Evolutionary conservation across 1,140 invertebrate genomes (phyloP).

Genomic region (Chionoecetes opilio): DNA sequence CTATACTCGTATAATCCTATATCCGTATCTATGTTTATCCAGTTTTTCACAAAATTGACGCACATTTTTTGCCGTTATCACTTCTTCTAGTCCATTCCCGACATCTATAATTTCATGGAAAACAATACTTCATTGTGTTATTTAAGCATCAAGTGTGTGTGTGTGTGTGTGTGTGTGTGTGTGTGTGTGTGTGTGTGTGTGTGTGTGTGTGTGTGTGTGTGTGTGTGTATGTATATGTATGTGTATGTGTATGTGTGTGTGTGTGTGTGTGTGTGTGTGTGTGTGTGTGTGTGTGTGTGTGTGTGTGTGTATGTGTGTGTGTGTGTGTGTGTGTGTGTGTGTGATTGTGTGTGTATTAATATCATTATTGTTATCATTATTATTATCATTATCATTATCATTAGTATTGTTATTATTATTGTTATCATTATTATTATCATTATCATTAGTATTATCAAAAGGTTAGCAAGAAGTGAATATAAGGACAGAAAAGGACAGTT

Average conservation of each 20-base stretch:
- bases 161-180: conserved; percentile 32
- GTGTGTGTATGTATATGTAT: neutral
- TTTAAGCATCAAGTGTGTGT: neutral
- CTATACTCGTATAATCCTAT: too few species aligned
- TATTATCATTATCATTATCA: neutral
- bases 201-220: neutral
- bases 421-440: neutral
- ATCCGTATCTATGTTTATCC: too few species aligned
- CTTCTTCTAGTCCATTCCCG: too few species aligned
- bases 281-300: conserved; percentile 23
- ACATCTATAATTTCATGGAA: neutral
- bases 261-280: neutral
- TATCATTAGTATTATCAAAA: too few species aligned
- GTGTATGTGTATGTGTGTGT: conserved; percentile 4
- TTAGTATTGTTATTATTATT: neutral
- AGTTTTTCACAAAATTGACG: too few species aligned
- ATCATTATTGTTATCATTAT: neutral
- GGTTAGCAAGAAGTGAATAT: neutral
- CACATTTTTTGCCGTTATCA: too few species aligned
- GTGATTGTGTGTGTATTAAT: too few species aligned
- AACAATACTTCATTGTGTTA: neutral
- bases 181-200: conserved; percentile 32
- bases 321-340: too few species aligned
- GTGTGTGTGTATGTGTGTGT: neutral
- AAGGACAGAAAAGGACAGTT: neutral